Evolutionary conservation across 2,888 invertebrate genomes (phyloP).

Genomic region (Anodontia alba): DNA sequence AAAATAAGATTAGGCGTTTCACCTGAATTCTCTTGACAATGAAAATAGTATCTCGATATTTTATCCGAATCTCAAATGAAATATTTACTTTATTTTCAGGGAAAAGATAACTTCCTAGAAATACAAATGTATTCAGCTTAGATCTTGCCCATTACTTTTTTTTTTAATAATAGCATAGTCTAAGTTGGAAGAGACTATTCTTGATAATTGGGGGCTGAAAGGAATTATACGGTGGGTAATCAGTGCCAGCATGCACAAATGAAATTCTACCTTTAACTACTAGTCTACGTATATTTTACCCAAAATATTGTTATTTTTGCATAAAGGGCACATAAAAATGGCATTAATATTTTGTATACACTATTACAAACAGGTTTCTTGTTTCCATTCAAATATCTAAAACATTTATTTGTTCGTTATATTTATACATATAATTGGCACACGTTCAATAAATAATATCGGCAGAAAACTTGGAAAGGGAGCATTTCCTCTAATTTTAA

Average conservation of each 20-base stretch:
- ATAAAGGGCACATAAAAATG: conserved; percentile 3
- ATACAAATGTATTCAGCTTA: too few species aligned
- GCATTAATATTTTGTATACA: background rate
- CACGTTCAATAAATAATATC: conserved; percentile 12
- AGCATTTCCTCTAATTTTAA: background rate
- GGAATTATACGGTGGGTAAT: too few species aligned
- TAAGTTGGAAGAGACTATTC: too few species aligned
- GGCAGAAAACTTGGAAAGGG: conserved; percentile 2
- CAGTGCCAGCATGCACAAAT: conserved; percentile 5
- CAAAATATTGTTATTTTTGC: conserved; percentile 12
- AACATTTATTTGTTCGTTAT: conserved; percentile 18
- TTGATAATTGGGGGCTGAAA: too few species aligned
- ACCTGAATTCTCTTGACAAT: too few species aligned
- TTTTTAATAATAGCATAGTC: too few species aligned
- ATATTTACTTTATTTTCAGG: too few species aligned
- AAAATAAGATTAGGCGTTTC: too few species aligned
- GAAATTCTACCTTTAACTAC: conserved; percentile 4
- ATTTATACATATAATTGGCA: conserved; percentile 11
- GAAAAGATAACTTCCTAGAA: too few species aligned
- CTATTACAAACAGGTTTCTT: background rate
- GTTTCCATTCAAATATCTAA: background rate
- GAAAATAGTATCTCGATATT: too few species aligned
- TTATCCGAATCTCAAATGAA: too few species aligned
- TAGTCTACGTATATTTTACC: conserved; percentile 7
- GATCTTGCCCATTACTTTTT: too few species aligned